phyloP scores from a whole-genome alignment of 35 echinoderm and acorn worm genomes.

The Holothuria glaberrima region DNA sequence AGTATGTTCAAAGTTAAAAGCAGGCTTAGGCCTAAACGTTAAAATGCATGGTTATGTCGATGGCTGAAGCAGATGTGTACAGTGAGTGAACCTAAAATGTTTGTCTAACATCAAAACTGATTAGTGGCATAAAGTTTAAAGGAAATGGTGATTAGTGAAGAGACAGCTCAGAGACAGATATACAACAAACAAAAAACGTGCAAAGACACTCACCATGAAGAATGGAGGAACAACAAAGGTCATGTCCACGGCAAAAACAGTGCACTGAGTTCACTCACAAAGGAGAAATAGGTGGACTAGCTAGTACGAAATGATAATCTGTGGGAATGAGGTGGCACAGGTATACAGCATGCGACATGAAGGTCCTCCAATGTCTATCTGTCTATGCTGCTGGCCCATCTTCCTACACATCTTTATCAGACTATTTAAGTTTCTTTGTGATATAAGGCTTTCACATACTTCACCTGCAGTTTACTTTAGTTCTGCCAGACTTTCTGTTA shows the following conservation, averaged over 20 bases:
- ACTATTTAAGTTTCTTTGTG: too few relatives aligned
- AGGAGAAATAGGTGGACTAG: background rate
- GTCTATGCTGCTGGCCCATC: too few relatives aligned
- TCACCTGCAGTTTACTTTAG: too few relatives aligned
- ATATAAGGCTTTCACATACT: too few relatives aligned
- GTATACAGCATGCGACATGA: background rate
- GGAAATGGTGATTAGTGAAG: background rate
- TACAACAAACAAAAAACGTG: conserved; percentile 25
- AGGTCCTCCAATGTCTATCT: too few relatives aligned
- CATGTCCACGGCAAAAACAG: conserved; percentile 27
- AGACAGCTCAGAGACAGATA: background rate
- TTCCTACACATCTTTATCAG: too few relatives aligned
- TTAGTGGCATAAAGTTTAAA: background rate
- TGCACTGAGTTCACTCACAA: conserved; percentile 28
- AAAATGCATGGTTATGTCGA: conserved; percentile 13
- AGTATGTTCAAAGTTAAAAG: too few relatives aligned
- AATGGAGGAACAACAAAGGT: conserved; percentile 1
- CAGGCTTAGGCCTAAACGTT: too few relatives aligned
- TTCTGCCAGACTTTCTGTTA: too few relatives aligned
- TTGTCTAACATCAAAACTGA: conserved; percentile 1
- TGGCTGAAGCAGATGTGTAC: conserved; percentile 31
- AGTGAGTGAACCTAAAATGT: conserved; percentile 14
- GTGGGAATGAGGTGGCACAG: conserved; percentile 19
- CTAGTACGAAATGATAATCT: background rate
- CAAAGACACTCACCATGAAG: conserved; percentile 4